Conservation (phyloP, 2,113 vertebrate species). For the Acrocephalus arundinaceus region DNA sequence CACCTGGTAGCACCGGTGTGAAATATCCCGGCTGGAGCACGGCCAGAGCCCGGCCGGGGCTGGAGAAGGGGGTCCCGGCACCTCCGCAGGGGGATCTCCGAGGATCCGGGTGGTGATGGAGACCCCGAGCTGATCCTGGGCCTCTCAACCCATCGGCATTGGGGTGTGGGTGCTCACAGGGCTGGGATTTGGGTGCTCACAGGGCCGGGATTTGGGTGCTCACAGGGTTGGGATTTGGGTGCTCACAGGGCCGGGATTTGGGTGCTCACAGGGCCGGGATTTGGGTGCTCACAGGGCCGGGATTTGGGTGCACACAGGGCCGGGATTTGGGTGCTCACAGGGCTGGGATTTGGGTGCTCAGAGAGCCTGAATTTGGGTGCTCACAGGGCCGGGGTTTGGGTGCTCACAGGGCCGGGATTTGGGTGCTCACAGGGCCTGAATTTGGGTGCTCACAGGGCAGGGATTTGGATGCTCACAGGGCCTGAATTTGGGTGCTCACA, state of each 20-base stretch:
- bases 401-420: not conserved
- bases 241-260: not conserved
- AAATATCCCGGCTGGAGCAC: not conserved
- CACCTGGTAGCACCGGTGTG: not conserved
- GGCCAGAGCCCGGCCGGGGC: not conserved
- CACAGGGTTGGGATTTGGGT: not conserved
- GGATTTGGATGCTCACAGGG: not conserved
- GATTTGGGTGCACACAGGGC: not conserved
- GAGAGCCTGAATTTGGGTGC: too few relatives aligned
- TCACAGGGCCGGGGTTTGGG: fast-evolving
- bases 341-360: not conserved
- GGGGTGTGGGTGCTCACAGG: not conserved
- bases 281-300: not conserved
- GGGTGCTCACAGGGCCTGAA: not conserved
- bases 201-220: not conserved
- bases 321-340: not conserved
- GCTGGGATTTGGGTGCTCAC: not conserved
- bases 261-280: not conserved
- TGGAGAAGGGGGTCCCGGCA: not conserved
- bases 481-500: not conserved
- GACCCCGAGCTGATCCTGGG: not conserved
- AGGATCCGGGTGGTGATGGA: fast-evolving
- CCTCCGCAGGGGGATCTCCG: fast-evolving
- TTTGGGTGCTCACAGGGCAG: not conserved
- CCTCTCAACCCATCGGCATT: fast-evolving